These are phyloP conservation scores for Atethmia centrago DNA, from an alignment of 2,888 invertebrate species.

Conservation along the genomic window DNA sequence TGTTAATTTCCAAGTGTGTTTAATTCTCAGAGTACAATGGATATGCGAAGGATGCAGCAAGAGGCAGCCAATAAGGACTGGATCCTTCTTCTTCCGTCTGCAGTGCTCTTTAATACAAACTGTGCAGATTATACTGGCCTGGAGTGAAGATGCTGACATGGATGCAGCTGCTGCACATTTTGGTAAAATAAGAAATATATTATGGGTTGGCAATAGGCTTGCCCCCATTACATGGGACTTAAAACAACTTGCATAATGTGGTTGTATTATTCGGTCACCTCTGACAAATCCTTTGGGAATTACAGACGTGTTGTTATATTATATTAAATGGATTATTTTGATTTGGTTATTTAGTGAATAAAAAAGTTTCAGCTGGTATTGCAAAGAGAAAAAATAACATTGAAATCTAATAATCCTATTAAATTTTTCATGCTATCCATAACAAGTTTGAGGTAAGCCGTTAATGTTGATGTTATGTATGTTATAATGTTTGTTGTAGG, in stretches of 20 bases:
- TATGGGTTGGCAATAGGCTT: too few species aligned
- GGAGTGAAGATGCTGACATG: slow-evolving; percentile 92
- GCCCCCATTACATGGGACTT: neutral
- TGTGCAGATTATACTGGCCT: slow-evolving; percentile 91
- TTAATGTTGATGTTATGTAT: neutral
- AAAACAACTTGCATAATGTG: neutral
- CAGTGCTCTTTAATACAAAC: slow-evolving; percentile 91
- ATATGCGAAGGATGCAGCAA: slow-evolving; percentile 82
- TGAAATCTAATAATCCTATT: slow-evolving; percentile 20
- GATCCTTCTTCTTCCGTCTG: slow-evolving; percentile 91
- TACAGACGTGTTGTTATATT: neutral
- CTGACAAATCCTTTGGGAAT: neutral
- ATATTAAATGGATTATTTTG: too few species aligned
- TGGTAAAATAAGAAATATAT: slow-evolving; percentile 80
- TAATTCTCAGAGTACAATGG: slow-evolving; percentile 82
- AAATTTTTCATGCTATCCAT: slow-evolving; percentile 76
- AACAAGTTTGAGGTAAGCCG: slow-evolving; percentile 72
- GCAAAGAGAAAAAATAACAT: neutral
- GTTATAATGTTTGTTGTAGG: neutral
- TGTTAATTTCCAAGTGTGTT: neutral
- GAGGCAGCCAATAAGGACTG: slow-evolving; percentile 80
- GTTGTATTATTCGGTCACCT: neutral
- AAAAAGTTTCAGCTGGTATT: neutral
- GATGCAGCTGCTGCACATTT: slow-evolving; percentile 88
- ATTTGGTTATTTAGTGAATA: neutral